Evolutionary conservation across 2,888 invertebrate species (phyloP), one percentile per base, ranked within the genome.

Genomic region (Linnaemya vulpina): DNA sequence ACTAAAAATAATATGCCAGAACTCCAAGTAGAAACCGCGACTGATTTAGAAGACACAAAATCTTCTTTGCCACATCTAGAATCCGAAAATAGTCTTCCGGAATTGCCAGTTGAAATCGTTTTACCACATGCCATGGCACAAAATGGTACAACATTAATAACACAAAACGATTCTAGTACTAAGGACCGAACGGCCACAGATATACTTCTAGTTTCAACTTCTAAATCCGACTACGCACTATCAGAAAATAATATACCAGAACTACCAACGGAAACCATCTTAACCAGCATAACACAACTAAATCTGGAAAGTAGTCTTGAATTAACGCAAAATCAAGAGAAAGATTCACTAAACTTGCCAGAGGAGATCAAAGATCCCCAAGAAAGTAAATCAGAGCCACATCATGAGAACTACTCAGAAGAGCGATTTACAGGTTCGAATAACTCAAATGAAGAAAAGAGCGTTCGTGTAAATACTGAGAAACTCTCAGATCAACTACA

Each of bases 1-100:
- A 81, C 77, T 3, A 87, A 88, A 79, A 82, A 60, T 63, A 73
- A 60, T 3, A 35, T 62, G 8, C 58, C 74, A 11, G 73, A 76
- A 20, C 49, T 73, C 5, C 67, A 85, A 0, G 79, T 67, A 0
- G 87, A 89, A 68, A 20, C 62, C 20, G 49, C 87, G 0, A 11
- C 77, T 0, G 70, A 38, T 49, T 30, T 46, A 22, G 25, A 55
- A 13, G 51, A 46, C 4, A 30, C n/a, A 15, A 43, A 46, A 58
- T 20, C n/a, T 11, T 25, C 60, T n/a, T 17, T 30, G 38, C 40
- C 60, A 51, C 35, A 65, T 71, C 46, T 68, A 22, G 84, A 84
- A 65, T 43, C 53, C 0, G 60, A 68, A 55, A 84, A 73, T 55
- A 46, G 3, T 62, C 3, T 55, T 11, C n/a, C 76, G 9, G 84